Conservation (phyloP, 2,113 vertebrate species). For the Nothobranchius kuhntae region DNA sequence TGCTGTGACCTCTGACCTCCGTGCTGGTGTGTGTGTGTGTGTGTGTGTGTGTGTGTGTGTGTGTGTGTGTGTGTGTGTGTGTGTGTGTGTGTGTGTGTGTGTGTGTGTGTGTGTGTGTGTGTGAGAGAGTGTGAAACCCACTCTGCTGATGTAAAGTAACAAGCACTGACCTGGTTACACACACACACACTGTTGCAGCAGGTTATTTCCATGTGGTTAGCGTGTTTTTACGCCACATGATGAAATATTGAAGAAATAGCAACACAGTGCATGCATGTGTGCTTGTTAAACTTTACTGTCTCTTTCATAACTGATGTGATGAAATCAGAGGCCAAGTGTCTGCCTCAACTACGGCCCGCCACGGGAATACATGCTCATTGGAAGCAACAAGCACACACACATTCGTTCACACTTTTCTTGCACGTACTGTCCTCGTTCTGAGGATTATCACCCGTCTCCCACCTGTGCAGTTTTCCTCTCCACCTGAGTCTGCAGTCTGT, state of each 20-base stretch:
- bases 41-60: neutral
- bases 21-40: neutral
- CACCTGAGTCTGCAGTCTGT: conserved; percentile 25
- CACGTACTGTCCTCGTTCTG: conserved; percentile 28
- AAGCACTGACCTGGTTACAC: conserved; percentile 57
- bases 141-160: conserved; percentile 24
- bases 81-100: neutral
- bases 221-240: conserved; percentile 70
- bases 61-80: neutral
- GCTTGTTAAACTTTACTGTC: conserved; percentile 65
- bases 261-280: conserved; percentile 26
- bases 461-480: conserved; percentile 26
- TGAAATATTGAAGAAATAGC: conserved; percentile 76
- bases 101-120: neutral
- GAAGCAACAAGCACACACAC: conserved; percentile 19
- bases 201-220: conserved; percentile 71
- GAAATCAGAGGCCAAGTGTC: conserved; percentile 76
- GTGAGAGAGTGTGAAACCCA: neutral
- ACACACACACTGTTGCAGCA: conserved; percentile 42
- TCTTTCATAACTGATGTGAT: conserved; percentile 73
- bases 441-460: conserved; percentile 30
- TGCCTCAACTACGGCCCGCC: conserved; percentile 65
- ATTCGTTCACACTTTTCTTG: neutral
- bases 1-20: conserved; percentile 19
- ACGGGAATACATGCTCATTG: conserved; percentile 41